phyloP scores from a whole-genome alignment of 2,888 invertebrate species.

The Dorcus parallelipipedus region DNA sequence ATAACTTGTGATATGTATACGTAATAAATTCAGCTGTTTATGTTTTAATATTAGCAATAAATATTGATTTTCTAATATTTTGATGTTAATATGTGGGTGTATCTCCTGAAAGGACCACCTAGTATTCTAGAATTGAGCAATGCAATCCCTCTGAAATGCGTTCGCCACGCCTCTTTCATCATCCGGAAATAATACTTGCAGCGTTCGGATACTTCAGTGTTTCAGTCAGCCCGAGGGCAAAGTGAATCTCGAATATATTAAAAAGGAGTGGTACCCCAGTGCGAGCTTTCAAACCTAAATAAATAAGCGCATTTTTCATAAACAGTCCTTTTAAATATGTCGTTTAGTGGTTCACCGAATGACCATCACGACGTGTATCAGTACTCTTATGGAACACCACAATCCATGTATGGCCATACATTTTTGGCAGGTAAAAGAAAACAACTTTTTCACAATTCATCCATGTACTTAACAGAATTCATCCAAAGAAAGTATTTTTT shows the following conservation, averaged over 20 bases:
- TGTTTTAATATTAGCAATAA: conserved; percentile 16
- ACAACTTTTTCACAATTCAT: too few relatives aligned
- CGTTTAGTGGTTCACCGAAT: conserved; percentile 38
- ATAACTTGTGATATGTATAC: background rate
- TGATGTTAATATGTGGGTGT: conserved; percentile 21
- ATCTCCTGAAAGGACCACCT: conserved; percentile 17
- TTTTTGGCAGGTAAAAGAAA: conserved; percentile 37
- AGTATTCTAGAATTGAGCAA: conserved; percentile 20
- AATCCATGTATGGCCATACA: conserved; percentile 33
- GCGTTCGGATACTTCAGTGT: conserved; percentile 8
- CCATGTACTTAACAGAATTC: too few relatives aligned
- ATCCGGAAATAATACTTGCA: conserved; percentile 15
- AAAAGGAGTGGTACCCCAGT: background rate
- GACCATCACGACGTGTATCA: conserved; percentile 41
- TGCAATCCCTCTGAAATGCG: conserved; percentile 9
- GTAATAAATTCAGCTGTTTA: background rate
- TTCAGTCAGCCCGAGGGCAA: conserved; percentile 6
- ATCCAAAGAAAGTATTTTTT: too few relatives aligned
- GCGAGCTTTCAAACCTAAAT: too few relatives aligned
- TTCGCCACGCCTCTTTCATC: conserved; percentile 18
- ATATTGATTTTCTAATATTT: conserved; percentile 5
- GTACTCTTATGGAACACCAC: conserved; percentile 37
- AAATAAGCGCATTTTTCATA: background rate
- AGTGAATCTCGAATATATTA: conserved; percentile 4
- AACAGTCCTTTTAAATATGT: conserved; percentile 28